These are phyloP conservation scores for Tapera naevia DNA, from an alignment of 2,797 vertebrate genomes.

Conservation along the genomic window DNA sequence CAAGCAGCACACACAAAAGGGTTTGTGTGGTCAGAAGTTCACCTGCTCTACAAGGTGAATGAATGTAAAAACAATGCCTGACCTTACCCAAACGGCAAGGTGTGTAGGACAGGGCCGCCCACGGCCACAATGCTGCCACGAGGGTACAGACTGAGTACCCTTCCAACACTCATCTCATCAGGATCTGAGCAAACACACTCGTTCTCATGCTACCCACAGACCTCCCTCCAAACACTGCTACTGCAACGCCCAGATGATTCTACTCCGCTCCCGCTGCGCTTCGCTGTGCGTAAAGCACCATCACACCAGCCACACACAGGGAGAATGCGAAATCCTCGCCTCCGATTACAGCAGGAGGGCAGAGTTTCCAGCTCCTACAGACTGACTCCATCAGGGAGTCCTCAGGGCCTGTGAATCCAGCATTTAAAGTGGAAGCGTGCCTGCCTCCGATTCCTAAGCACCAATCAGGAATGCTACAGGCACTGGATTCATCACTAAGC, in stretches of 20 bases:
- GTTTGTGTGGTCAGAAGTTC: neutral
- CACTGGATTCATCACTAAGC: fast-evolving
- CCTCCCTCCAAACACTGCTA: neutral
- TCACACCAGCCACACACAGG: neutral
- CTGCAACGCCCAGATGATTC: fast-evolving
- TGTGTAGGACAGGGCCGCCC: neutral
- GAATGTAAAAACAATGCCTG: neutral
- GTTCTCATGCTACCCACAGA: neutral
- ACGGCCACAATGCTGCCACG: fast-evolving
- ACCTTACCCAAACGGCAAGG: neutral
- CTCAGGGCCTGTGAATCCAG: neutral
- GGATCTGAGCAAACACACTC: neutral
- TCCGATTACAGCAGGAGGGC: neutral
- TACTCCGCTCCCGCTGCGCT: fast-evolving
- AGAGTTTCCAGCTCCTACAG: neutral
- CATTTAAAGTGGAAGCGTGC: fast-evolving
- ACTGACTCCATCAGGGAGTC: neutral
- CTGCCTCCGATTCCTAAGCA: neutral
- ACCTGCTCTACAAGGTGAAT: neutral
- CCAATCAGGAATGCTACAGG: neutral
- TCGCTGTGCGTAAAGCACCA: neutral
- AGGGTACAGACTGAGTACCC: fast-evolving
- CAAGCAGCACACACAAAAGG: neutral
- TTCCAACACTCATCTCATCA: fast-evolving
- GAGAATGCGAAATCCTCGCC: neutral